Percentiles rank a stretch among this genome's conserved stretches.
phyloP scores from a whole-genome alignment of 2,113 vertebrate species.

The Mesembrinibis cayennensis region DNA sequence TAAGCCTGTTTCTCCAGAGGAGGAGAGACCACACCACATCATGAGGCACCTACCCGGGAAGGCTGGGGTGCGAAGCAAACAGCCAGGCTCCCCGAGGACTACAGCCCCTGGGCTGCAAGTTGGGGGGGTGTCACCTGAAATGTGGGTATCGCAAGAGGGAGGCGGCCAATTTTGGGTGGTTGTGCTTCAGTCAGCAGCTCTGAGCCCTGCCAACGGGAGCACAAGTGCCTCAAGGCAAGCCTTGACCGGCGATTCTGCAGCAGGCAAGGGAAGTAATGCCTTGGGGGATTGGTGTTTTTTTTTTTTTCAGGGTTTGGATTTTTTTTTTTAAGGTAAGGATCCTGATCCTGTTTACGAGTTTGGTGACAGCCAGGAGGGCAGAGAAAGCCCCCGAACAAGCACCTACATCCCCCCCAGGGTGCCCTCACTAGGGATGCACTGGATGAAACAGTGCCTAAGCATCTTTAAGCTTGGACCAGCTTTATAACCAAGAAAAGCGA shows the following conservation, averaged over 20 bases:
- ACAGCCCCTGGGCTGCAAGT: fast-evolving
- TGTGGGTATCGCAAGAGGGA: fast-evolving
- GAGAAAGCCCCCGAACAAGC: background rate
- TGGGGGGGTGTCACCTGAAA: background rate
- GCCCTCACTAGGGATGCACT: fast-evolving
- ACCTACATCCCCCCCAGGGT: fast-evolving
- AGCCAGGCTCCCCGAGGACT: background rate
- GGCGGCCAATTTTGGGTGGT: fast-evolving
- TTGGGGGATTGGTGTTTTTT: background rate
- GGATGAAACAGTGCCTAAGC: fast-evolving
- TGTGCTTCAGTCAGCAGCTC: background rate
- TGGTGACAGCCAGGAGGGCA: background rate
- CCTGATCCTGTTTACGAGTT: background rate
- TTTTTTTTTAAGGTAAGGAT: background rate
- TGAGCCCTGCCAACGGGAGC: background rate
- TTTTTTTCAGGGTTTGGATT: fast-evolving
- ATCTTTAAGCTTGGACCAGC: background rate
- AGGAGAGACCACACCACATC: background rate
- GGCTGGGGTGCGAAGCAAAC: background rate
- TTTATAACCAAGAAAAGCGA: background rate
- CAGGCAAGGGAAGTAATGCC: fast-evolving
- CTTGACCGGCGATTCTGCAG: no score
- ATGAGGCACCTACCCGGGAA: no score
- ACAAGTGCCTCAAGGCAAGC: fast-evolving
- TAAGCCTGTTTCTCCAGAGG: background rate